Conservation (phyloP, 2,888 invertebrate species). For the Coelinius sp. region DNA sequence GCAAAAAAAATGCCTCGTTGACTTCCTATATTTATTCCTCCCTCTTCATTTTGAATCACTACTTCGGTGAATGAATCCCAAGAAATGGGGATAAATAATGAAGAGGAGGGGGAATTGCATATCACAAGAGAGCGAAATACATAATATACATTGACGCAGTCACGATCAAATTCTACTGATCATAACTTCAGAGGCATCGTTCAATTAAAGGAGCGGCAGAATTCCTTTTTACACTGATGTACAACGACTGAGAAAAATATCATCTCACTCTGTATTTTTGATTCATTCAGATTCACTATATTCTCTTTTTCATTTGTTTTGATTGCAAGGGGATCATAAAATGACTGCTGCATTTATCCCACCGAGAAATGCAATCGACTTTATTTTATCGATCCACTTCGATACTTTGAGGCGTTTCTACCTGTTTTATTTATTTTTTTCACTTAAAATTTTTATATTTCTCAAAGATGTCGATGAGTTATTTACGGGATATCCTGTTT, state of each 20-base stretch:
- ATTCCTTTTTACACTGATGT: conserved; percentile 14
- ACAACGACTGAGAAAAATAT: too few relatives aligned
- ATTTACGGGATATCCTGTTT: background rate
- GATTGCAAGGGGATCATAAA: conserved; percentile 42
- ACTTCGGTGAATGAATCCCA: conserved; percentile 9
- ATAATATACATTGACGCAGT: conserved; percentile 31
- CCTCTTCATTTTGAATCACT: conserved; percentile 30
- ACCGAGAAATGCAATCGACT: conserved; percentile 37
- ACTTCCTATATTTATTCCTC: conserved; percentile 38
- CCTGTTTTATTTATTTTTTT: conserved; percentile 22
- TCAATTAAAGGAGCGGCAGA: conserved; percentile 35
- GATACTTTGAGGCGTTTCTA: conserved; percentile 14
- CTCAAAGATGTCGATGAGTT: conserved; percentile 1
- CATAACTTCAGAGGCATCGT: conserved; percentile 39
- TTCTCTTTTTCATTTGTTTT: conserved; percentile 28
- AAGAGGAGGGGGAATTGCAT: background rate
- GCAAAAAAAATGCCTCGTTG: conserved; percentile 26
- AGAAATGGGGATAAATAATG: conserved; percentile 14
- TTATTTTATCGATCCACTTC: conserved; percentile 41
- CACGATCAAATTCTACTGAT: conserved; percentile 29
- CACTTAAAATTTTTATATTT: conserved; percentile 19
- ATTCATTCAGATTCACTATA: background rate
- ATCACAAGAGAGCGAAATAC: conserved; percentile 17
- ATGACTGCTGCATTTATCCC: conserved; percentile 32
- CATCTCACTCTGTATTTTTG: background rate